These are phyloP conservation scores for Lacanobia oleracea DNA, from an alignment of 2,888 invertebrate genomes.

Conservation along the genomic window DNA sequence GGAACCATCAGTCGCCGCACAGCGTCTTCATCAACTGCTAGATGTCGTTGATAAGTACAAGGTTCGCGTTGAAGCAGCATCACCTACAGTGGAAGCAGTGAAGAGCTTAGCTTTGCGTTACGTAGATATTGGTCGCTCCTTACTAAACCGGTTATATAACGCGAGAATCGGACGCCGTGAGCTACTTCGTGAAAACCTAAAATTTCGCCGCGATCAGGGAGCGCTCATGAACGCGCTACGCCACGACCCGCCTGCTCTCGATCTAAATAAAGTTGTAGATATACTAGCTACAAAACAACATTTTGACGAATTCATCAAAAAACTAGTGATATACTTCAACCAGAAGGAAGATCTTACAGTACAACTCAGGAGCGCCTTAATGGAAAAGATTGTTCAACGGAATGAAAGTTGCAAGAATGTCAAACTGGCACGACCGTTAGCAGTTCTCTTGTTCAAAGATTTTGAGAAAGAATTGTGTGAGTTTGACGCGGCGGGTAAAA, in stretches of 20 bases:
- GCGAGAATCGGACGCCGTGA: slow-evolving; percentile 73
- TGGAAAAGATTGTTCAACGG: slow-evolving; percentile 31
- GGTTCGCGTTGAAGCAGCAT: slow-evolving; percentile 62
- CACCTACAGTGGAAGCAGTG: slow-evolving; percentile 66
- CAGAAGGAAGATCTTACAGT: slow-evolving; percentile 74
- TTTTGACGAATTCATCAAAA: slow-evolving; percentile 71
- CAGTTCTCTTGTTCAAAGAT: slow-evolving; percentile 50
- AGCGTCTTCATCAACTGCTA: slow-evolving; percentile 66
- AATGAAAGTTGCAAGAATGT: slow-evolving; percentile 6
- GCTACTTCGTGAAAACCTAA: slow-evolving; percentile 73
- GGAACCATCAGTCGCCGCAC: slow-evolving; percentile 43
- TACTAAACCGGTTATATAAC: slow-evolving; percentile 71
- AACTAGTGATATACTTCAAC: slow-evolving; percentile 75
- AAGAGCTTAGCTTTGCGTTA: slow-evolving; percentile 65
- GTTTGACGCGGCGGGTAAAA: slow-evolving; percentile 45
- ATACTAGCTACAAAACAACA: slow-evolving; percentile 52
- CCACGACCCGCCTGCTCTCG: slow-evolving; percentile 72
- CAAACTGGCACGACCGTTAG: slow-evolving; percentile 53
- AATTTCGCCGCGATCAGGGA: slow-evolving; percentile 69
- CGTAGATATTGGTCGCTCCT: slow-evolving; percentile 39
- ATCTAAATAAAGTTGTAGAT: slow-evolving; percentile 63
- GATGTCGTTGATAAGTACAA: slow-evolving; percentile 70
- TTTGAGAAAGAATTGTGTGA: slow-evolving; percentile 52
- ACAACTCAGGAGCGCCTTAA: slow-evolving; percentile 54
- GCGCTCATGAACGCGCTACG: slow-evolving; percentile 79